Base-by-base conservation (phyloP, 2,797 vertebrate genomes). In the Cacajao melanocephalus region DNA sequence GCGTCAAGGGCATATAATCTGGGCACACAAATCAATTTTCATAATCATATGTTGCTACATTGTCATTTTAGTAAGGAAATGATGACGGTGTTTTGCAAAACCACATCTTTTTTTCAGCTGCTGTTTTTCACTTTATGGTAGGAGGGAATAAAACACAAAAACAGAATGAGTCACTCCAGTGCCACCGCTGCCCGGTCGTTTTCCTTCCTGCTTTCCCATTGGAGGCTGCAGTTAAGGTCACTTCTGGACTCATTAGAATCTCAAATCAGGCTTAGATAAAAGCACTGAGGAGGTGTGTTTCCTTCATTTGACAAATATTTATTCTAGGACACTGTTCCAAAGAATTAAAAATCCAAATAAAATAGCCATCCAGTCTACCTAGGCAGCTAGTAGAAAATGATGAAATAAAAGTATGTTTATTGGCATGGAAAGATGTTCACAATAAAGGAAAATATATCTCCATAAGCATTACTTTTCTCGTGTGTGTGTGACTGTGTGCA, bases 31-130 rank as follows among this genome's bases (percentile, higher is more conserved):
- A 88, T 73, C 94, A n/a, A 81, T 50, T 93, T 67, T 78, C 88
- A 39, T 96, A 96, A 98, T 98, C 93, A 87, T 5, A 97, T 57
- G 97, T 96, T 98, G 90, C 81, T 33, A 50, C 22, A 1, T 24
- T 52, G 81, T 95, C 88, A 28, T 96, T 95, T 96, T n/a, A 85
- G 90, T 85, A 79, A 96, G 96, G 96, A 98, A 98, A 96, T 93
- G 96, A 72, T 98, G 87, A 94, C 67, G 85, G 58, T 94, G 92
- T 39, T 94, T 95, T 80, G 67, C 57, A 50, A 97, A 97, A 96
- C 97, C 98, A 87, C 98, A 93, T 88, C 73, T 73, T 97, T 83
- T 55, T 88, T 94, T 90, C 70, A 90, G 76, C 78, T 78, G 39
- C 85, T 97, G 96, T 90, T 97, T 97, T 96, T 94, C 46, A 81